Conservation (phyloP, 2,113 vertebrate species). For the Tautogolabrus adspersus region DNA sequence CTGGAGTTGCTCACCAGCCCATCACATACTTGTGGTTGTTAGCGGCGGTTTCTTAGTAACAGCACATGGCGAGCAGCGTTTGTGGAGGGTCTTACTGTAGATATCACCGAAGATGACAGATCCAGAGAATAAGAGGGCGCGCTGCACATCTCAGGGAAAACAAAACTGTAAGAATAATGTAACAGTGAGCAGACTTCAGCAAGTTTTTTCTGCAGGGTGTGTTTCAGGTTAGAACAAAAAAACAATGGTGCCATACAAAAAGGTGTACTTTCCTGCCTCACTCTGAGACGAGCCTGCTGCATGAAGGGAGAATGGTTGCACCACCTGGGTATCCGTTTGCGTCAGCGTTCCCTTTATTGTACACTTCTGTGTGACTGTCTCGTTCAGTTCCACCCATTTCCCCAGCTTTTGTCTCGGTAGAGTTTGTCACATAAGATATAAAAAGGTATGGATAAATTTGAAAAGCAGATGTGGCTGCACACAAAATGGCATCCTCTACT, state of each 20-base stretch:
- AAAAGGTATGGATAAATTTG: slow-evolving; percentile 67
- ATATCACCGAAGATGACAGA: slow-evolving; percentile 21
- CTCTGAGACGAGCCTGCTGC: slow-evolving; percentile 28
- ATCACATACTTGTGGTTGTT: slow-evolving; percentile 72
- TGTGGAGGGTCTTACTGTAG: slow-evolving; percentile 61
- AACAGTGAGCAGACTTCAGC: background rate
- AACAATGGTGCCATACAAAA: slow-evolving; percentile 63
- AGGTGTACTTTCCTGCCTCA: slow-evolving; percentile 54
- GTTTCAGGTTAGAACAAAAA: slow-evolving; percentile 38
- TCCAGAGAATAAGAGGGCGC: slow-evolving; percentile 21
- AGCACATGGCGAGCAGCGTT: slow-evolving; percentile 54
- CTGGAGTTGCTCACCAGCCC: slow-evolving; percentile 69
- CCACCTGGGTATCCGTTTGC: slow-evolving; percentile 66
- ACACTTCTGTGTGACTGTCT: slow-evolving; percentile 27
- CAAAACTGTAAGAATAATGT: background rate
- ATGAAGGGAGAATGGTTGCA: slow-evolving; percentile 51
- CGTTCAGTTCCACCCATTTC: slow-evolving; percentile 70
- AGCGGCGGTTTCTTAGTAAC: slow-evolving; percentile 77
- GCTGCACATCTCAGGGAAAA: slow-evolving; percentile 11
- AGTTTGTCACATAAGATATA: slow-evolving; percentile 56
- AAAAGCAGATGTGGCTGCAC: slow-evolving; percentile 79
- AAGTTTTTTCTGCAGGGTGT: background rate
- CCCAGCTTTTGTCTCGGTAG: slow-evolving; percentile 67
- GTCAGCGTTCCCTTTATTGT: slow-evolving; percentile 71
- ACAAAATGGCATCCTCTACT: slow-evolving; percentile 47